Evolutionary conservation across 2,888 invertebrate genomes (phyloP).

Genomic region (Branchellion lobata): DNA sequence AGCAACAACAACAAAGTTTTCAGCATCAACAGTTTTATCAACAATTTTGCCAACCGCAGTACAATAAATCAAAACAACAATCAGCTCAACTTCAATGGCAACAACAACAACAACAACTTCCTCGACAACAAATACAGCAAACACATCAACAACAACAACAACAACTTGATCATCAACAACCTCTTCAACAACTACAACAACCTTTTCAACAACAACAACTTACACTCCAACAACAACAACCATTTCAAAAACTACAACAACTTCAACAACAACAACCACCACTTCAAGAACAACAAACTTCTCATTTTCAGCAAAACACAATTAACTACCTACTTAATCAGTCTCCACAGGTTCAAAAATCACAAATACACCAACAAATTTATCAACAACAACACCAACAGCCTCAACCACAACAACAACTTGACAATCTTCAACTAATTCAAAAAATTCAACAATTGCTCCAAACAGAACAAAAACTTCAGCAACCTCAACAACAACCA

Average conservation of each 20-base stretch:
- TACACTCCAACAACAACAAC: not conserved
- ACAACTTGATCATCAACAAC: no score
- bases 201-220: not conserved
- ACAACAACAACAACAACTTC: no score
- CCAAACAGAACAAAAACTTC: not conserved
- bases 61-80: no score
- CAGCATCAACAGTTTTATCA: no score
- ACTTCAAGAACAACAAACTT: constrained; percentile 10
- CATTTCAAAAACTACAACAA: not conserved
- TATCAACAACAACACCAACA: not conserved
- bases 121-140: no score
- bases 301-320: no score
- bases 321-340: no score
- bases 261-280: not conserved
- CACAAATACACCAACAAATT: not conserved
- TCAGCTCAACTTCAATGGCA: no score
- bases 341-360: not conserved
- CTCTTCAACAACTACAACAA: no score
- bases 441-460: not conserved
- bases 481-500: not conserved
- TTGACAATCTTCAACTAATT: not conserved
- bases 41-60: no score
- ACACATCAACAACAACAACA: no score
- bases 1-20: no score
- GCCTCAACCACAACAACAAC: not conserved